A percentile compares a stretch with the other conserved stretches of the same genome.
phyloP scores from a whole-genome alignment of 2,797 vertebrate species.

The Nothura maculosa region DNA sequence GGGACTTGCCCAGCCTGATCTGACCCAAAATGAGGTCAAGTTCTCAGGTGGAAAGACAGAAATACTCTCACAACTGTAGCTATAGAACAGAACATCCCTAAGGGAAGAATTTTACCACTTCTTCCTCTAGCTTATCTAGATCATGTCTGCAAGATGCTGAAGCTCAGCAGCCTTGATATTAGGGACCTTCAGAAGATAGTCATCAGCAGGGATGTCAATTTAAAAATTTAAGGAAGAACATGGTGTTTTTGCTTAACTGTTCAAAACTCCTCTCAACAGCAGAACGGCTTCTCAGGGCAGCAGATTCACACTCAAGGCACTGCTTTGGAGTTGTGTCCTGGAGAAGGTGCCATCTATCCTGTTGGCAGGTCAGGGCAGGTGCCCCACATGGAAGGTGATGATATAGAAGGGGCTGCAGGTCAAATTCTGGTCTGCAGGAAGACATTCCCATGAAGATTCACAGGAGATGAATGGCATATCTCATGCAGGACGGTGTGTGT shows the following conservation, averaged over 20 bases:
- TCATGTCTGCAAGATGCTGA: slow-evolving; percentile 5
- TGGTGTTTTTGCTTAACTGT: not conserved
- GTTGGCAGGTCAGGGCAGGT: not conserved
- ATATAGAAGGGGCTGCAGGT: not conserved
- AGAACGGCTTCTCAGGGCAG: not conserved
- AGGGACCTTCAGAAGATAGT: not conserved
- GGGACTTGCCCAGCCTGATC: not conserved
- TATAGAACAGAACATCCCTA: slow-evolving; percentile 13
- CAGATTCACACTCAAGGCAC: not conserved
- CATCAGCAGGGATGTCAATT: not conserved
- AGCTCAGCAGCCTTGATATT: not conserved
- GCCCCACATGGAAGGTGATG: not conserved
- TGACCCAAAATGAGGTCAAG: not conserved
- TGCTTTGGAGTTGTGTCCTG: not conserved
- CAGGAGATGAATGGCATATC: not conserved
- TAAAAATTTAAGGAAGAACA: not conserved
- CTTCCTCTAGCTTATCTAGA: slow-evolving; percentile 16
- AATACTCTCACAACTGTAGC: not conserved
- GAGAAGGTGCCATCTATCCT: not conserved
- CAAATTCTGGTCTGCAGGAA: not conserved
- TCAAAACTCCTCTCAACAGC: not conserved
- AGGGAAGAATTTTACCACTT: not conserved
- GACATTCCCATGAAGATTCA: not conserved
- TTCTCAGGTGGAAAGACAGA: not conserved
- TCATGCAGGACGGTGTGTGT: not conserved